Base-by-base conservation (phyloP, 2,113 vertebrate genomes). In the Paradisaea rubra region DNA sequence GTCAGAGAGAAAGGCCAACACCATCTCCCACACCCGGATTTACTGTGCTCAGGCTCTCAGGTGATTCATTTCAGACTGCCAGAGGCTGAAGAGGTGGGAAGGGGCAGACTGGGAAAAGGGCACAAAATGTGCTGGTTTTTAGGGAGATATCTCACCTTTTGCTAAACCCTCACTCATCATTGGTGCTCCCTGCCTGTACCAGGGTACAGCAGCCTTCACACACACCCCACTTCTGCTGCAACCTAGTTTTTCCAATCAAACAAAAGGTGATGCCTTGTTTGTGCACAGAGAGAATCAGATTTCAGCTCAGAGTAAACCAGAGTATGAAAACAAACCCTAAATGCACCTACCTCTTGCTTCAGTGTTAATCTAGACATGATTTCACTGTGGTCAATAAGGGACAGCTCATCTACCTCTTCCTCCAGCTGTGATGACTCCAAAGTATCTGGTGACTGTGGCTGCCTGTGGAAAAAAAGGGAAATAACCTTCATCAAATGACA, bases 301-400 rank as follows among this genome's bases (percentile, higher is more conserved):
- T 57, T 86, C 57, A 49, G 30, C 16, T 49, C 23, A 59, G 33
- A 37, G 59, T 30, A 76, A 81, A 44, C 11, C 9, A 11, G 54
- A 66, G n/a, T 15, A 42, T 2, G 24, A 87, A 83, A 81, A 50
- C 44, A 77, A 89, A 76, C 14, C 27, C 31, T 11, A 35, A 73
- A 54, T 30, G 35, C 41, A 42, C 97, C 89, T 89, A 99, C 99
- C 98, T 99, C 99, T 82, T 99, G 99, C 96, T 99, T 99, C 95
- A 99, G 97, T 5, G 99, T 99, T 97, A 99, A 97, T 91, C 98
- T 98, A 57, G 97, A 94, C 99, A 99, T 99, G 37, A 99, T 99
- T 96, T 99, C 99, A 71, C 96, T 99, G 98, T 99, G 99, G 97
- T 99, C 99, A 6, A 99, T 98, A 53, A 99, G 98, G 35, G 99